Evolutionary conservation across 1,140 invertebrate species (phyloP).

Genomic region (Heliconius melpomene): DNA sequence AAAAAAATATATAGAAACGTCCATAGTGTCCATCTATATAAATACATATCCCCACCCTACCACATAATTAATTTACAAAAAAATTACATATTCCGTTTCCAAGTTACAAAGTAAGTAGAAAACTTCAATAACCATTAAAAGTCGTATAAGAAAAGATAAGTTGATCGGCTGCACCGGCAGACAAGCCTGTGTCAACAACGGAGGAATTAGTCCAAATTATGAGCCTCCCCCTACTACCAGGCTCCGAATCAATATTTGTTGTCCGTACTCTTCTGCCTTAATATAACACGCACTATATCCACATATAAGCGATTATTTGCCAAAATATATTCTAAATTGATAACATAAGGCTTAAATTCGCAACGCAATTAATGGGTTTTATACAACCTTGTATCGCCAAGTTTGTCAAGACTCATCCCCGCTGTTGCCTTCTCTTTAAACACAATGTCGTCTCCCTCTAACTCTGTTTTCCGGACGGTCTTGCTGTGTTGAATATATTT

Average conservation of each 20-base stretch:
- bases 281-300: conserved; percentile 77
- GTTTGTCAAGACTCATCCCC: conserved; percentile 66
- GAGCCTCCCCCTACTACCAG: conserved; percentile 58
- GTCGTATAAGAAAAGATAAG: conserved; percentile 61
- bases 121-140: conserved; percentile 61
- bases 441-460: conserved; percentile 75
- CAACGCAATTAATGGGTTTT: background rate
- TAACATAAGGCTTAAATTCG: conserved; percentile 24
- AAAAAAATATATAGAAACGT: too few relatives aligned
- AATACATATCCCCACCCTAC: background rate
- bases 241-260: conserved; percentile 79
- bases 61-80: conserved; percentile 8
- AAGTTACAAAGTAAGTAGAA: conserved; percentile 35
- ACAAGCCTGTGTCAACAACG: conserved; percentile 76
- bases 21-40: background rate
- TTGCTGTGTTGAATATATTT: conserved; percentile 20
- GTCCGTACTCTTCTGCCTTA: conserved; percentile 79
- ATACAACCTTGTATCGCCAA: conserved; percentile 43
- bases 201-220: conserved; percentile 81
- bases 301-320: conserved; percentile 44
- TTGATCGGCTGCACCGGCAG: conserved; percentile 67
- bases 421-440: conserved; percentile 70
- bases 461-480: conserved; percentile 64
- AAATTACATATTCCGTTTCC: background rate
- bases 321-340: conserved; percentile 36